phyloP scores from a whole-genome alignment of 2,113 vertebrate species.

The Myiopsitta monachus region DNA sequence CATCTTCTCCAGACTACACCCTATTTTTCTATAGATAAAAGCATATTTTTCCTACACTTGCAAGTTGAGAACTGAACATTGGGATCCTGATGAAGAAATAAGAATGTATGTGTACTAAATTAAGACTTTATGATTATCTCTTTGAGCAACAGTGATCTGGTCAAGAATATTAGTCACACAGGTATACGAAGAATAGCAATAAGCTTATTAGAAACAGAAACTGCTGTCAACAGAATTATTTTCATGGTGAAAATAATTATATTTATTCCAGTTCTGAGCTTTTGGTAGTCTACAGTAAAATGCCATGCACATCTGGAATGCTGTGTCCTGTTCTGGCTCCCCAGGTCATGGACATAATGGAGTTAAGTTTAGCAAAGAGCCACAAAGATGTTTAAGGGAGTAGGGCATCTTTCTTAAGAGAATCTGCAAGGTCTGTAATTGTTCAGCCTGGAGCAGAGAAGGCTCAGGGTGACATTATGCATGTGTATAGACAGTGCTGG shows the following conservation, averaged over 20 bases:
- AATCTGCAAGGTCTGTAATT: neutral
- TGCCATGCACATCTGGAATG: neutral
- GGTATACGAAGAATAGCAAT: neutral
- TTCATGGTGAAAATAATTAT: neutral
- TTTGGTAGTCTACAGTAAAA: neutral
- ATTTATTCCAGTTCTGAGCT: neutral
- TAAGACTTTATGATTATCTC: neutral
- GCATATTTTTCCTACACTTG: conserved; percentile 44
- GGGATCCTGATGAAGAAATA: neutral
- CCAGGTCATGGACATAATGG: neutral
- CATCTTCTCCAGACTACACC: conserved; percentile 46
- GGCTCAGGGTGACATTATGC: neutral
- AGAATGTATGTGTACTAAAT: neutral
- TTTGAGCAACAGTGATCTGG: neutral
- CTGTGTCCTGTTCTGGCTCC: neutral
- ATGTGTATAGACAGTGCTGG: neutral
- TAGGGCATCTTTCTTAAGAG: neutral
- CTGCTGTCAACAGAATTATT: neutral
- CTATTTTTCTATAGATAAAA: conserved; percentile 57
- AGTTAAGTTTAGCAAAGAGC: neutral
- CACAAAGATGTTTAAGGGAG: neutral
- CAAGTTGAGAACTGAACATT: conserved; percentile 25
- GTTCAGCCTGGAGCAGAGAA: neutral
- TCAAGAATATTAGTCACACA: neutral
- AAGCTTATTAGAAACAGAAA: neutral